Evolutionary conservation across 1,140 invertebrate genomes (phyloP), one percentile per base, ranked within the genome.

Genomic region (Augochlora pura): DNA sequence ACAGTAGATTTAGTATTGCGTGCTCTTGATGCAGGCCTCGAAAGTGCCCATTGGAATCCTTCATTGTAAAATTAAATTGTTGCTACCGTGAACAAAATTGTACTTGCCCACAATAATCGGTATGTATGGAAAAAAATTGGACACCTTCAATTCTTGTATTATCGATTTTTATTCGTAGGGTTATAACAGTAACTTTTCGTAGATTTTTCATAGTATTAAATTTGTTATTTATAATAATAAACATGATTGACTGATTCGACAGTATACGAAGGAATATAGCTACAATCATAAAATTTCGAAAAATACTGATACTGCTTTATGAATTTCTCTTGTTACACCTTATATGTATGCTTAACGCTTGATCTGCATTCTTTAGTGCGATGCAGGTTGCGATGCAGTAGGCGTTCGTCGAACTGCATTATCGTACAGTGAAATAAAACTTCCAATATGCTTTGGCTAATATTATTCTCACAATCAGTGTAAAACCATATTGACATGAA

Each of bases 1-100:
- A 93, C 94, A 21, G 94, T 95, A 6, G 94, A 95, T 68, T 88
- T 92, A 65, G 88, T 93, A 10, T 85, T 95, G 18, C 88, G 89
- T 54, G 93, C 93, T 25, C 84, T 95, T 1, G 91, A 94, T 67
- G 93, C 94, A 39, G 85, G 78, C 23, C 23, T 91, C 0, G 85
- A 38, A 78, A 46, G 80, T 5, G 64, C 79, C 0, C 27, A 32
- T 2, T 2, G 27, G 8, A 49, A 4, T 27, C 77, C 83, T 1
- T 82, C 79, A n/a, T n/a, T 87, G 8, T 83, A 60, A 74, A 70
- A 52, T 8, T 12, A 46, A 46, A 12, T 46, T 32, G 32, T 32
- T 32, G 4, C 32, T 32, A 32, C 42, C 8, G 42, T 42, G 9
- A 52, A 18, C 6, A 12, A 52, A 52, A 2, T 52, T 52, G 6